Evolutionary conservation across 1,140 invertebrate genomes (phyloP).

Genomic region (Drosophila elegans): DNA sequence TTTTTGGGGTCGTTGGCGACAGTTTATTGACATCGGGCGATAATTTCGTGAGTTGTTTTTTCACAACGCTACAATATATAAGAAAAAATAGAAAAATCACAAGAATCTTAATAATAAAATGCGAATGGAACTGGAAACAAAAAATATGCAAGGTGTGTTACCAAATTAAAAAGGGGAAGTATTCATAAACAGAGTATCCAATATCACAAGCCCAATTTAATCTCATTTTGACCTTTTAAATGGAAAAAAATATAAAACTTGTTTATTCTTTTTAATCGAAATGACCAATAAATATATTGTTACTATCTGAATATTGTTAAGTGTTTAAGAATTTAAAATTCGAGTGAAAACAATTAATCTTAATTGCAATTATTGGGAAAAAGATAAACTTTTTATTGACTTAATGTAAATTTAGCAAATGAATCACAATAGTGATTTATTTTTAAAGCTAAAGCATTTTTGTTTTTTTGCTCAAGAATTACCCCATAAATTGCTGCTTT

Average conservation of each 20-base stretch:
- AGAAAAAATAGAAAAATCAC: neutral
- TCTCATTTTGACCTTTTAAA: too few species aligned
- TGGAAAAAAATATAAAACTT: too few species aligned
- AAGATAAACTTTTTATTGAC: too few species aligned
- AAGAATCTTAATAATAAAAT: slow-evolving; percentile 27
- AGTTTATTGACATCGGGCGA: slow-evolving; percentile 55
- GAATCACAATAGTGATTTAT: too few species aligned
- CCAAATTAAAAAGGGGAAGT: neutral
- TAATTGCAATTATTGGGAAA: too few species aligned
- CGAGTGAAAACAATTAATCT: too few species aligned
- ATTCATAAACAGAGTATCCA: neutral
- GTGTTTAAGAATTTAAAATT: neutral
- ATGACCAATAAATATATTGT: too few species aligned
- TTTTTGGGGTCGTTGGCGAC: slow-evolving; percentile 43
- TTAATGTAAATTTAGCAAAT: too few species aligned
- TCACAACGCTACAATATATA: neutral
- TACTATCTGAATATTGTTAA: neutral
- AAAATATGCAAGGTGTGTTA: slow-evolving; percentile 21
- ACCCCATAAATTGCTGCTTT: too few species aligned
- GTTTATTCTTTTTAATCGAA: neutral
- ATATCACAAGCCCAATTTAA: neutral
- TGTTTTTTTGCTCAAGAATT: too few species aligned
- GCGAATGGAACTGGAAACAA: slow-evolving; percentile 9
- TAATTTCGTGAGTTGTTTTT: slow-evolving; percentile 40
- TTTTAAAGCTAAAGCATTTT: too few species aligned